Evolutionary conservation across 2,113 vertebrate species (phyloP), one percentile per base, ranked within the genome.

Genomic region (Nesoenas mayeri): DNA sequence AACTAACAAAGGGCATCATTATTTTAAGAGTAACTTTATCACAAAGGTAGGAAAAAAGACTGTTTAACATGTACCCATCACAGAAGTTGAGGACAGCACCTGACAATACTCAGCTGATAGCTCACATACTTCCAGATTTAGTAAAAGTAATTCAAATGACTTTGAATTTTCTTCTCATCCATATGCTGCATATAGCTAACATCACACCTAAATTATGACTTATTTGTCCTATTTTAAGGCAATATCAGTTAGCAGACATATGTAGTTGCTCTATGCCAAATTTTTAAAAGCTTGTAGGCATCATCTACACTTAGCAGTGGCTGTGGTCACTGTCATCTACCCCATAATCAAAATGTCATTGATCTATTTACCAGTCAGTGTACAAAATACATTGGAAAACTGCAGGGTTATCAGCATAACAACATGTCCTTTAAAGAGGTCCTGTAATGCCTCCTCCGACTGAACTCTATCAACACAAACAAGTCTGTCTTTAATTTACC

Each of bases 211-310:
- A 78, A 85, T 22, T 20, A 69, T 17, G 20, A 22, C 19, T 69
- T 51, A 7, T 47, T 77, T 56, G 44, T 14, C 44, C 66, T 42
- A 3, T 22, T 51, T 51, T 15, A 44, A 60, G 44, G n/a, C n/a
- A 17, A 1, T 8, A 17, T 6, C 36, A 58, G 53, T 61, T 47
- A 42, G 65, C 11, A 69, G 44, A 79, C 4, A 4, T 7, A 42
- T 1, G 5, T 9, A 84, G 21, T 1, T 26, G 32, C 12, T 38
- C 66, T 31, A 10, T 1, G 14, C 2, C 62, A 65, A 48, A 4
- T n/a, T 25, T 78, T 81, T 29, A 4, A 2, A 38, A 36, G 44
- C 47, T 18, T 85, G 31, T 16, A 70, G 79, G 58, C 32, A 50
- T 40, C 10, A 4, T 15, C 22, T 22, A 5, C 12, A 9, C 12